Conservation (phyloP, 64 coral and sea anemone species). For the Trachythela sp. region DNA sequence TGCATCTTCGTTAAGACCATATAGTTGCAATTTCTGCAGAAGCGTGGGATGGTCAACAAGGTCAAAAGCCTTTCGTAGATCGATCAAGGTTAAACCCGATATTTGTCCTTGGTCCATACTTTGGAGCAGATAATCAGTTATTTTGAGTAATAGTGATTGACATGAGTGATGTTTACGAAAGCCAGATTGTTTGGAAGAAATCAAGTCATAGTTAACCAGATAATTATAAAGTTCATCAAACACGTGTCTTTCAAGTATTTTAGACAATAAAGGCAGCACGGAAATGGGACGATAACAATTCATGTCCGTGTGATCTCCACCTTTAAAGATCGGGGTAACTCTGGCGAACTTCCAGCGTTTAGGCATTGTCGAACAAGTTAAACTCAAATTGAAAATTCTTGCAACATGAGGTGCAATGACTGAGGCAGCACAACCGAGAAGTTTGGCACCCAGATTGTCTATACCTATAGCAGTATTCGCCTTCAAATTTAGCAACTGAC, state of each 20-base stretch:
- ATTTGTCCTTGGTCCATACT: constrained; percentile 34
- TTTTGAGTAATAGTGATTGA: constrained; percentile 22
- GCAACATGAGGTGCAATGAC: not conserved
- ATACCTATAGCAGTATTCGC: constrained; percentile 23
- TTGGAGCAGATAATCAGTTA: too few relatives aligned
- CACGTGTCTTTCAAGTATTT: constrained; percentile 28
- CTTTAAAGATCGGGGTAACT: constrained; percentile 36
- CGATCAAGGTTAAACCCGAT: constrained; percentile 14
- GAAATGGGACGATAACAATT: constrained; percentile 29
- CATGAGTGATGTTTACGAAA: constrained; percentile 21
- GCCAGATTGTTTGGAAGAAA: not conserved
- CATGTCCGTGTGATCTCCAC: constrained; percentile 12
- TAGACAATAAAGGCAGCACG: constrained; percentile 31
- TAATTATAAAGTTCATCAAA: constrained; percentile 17
- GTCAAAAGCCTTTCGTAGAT: constrained; percentile 28
- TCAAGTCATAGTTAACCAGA: not conserved
- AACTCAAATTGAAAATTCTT: constrained; percentile 25
- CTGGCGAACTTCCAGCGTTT: constrained; percentile 27
- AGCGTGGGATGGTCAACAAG: constrained; percentile 34
- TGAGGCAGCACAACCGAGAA: constrained; percentile 19
- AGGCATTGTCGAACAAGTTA: not conserved
- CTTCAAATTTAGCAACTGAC: constrained; percentile 23
- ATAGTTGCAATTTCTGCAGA: constrained; percentile 8
- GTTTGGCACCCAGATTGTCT: constrained; percentile 11
- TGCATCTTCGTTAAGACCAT: constrained; percentile 17